These are phyloP conservation scores for Stenodema calcarata DNA, from an alignment of 2,888 invertebrate species.

Conservation along the genomic window DNA sequence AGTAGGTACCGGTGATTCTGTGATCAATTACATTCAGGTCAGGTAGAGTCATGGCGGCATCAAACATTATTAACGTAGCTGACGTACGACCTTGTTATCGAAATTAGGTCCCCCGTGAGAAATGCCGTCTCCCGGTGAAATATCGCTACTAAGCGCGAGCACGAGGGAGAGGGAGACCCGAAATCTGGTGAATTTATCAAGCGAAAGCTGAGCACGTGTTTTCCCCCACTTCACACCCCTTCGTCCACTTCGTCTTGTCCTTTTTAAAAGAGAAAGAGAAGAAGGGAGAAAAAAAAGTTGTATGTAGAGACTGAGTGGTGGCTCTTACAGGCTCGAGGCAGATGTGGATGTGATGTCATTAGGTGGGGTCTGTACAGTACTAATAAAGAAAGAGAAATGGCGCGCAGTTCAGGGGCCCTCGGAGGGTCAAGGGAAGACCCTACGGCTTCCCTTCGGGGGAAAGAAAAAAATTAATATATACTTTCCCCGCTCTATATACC, in stretches of 20 bases:
- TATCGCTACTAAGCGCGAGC: background rate
- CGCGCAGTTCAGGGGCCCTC: background rate
- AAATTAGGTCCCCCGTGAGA: too few relatives aligned
- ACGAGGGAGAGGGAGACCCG: background rate
- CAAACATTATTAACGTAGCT: too few relatives aligned
- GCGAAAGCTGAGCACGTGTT: background rate
- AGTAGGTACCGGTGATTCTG: too few relatives aligned
- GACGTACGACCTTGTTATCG: too few relatives aligned
- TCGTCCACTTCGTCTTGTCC: background rate
- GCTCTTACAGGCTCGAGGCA: background rate
- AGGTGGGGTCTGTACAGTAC: background rate
- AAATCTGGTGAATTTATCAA: background rate
- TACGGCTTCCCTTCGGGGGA: background rate
- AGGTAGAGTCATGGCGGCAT: too few relatives aligned
- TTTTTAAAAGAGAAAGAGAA: background rate
- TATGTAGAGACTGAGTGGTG: background rate
- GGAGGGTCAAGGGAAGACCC: background rate
- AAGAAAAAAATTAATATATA: background rate
- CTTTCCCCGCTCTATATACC: background rate
- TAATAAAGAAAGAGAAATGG: background rate
- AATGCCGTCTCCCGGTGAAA: background rate
- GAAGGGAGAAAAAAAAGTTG: background rate
- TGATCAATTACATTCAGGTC: too few relatives aligned
- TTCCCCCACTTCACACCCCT: background rate
- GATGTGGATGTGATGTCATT: background rate